These are phyloP conservation scores for Eristalis intricaria DNA, from an alignment of 2,888 invertebrate genomes.

Conservation along the genomic window DNA sequence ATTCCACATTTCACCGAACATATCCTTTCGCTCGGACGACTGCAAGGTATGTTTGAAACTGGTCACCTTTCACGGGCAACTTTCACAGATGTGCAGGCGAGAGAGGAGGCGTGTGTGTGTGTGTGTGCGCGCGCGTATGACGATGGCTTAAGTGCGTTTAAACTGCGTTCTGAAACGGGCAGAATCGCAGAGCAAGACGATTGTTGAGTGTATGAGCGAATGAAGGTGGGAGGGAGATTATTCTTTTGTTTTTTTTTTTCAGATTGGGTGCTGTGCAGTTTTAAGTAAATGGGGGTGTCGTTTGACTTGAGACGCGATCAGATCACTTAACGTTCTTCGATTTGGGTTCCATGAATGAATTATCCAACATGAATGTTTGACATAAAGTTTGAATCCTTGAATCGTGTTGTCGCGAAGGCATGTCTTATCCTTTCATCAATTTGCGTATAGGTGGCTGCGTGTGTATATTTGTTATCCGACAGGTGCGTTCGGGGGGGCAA, in stretches of 20 bases:
- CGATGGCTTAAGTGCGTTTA: neutral
- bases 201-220: neutral
- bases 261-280: slow-evolving; percentile 34
- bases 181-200: neutral
- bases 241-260: neutral
- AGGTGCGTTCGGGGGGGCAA: slow-evolving; percentile 45
- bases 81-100: neutral
- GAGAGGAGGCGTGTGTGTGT: slow-evolving; percentile 1
- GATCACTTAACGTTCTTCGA: slow-evolving; percentile 51
- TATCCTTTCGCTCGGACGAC: slow-evolving; percentile 8
- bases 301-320: slow-evolving; percentile 23
- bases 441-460: neutral
- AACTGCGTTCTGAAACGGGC: neutral
- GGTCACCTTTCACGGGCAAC: neutral
- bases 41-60: neutral
- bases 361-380: slow-evolving; percentile 52
- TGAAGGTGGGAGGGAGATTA: neutral
- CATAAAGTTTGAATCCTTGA: slow-evolving; percentile 28
- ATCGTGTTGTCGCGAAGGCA: slow-evolving; percentile 26
- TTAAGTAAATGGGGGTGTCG: slow-evolving; percentile 19
- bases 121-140: too few relatives aligned
- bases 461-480: slow-evolving; percentile 44
- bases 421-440: slow-evolving; percentile 30
- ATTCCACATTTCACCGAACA: slow-evolving; percentile 12
- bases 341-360: slow-evolving; percentile 35